Evolutionary conservation across 2,113 vertebrate genomes (phyloP), one percentile per base, ranked within the genome.

Genomic region (Cettia cetti): DNA sequence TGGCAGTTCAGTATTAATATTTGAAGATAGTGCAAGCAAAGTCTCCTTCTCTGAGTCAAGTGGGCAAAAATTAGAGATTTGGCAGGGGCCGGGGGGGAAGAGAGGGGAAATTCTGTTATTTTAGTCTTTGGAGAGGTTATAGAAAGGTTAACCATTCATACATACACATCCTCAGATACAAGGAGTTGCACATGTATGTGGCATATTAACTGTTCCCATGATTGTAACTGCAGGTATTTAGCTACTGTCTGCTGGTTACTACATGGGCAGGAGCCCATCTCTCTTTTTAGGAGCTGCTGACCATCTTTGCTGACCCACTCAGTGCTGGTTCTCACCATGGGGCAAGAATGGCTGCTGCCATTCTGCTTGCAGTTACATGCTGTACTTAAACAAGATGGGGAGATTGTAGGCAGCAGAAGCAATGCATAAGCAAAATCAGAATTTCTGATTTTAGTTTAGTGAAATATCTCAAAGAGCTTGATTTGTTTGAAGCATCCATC

Each of bases 1-100:
- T 92, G 86, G 66, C 86, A 82, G 91, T 85, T 97, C 91, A 85
- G 69, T 87, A 40, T 92, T 95, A 96, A 77, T 92, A 86, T 96
- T 89, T 89, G 80, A 95, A 96, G 80, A 71, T 8, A 65, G 47
- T 75, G 56, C 77, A 91, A 75, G 45, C 40, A 69, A 71, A 89
- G 60, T 94, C 42, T 63, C 53, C 47, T 87, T 63, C 49, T 95
- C 54, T 65, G 35, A 94, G 27, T 91, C 80, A 82, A 77, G 31
- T 60, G 45, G 80, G 24, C 54, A 76, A 81, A 79, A 94, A 40
- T 28, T 71, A 61, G 74, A 52, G 50, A 42, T 63, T 10, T 69
- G 74, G 33, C 0, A 15, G 17, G 10, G 2, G 3, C 7, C 2
- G 13, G 15, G 3, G 27, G n/a, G 1, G 3, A 17, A 28, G 15